Conservation (phyloP, 2,797 vertebrate genomes). For the Agapornis canus region DNA sequence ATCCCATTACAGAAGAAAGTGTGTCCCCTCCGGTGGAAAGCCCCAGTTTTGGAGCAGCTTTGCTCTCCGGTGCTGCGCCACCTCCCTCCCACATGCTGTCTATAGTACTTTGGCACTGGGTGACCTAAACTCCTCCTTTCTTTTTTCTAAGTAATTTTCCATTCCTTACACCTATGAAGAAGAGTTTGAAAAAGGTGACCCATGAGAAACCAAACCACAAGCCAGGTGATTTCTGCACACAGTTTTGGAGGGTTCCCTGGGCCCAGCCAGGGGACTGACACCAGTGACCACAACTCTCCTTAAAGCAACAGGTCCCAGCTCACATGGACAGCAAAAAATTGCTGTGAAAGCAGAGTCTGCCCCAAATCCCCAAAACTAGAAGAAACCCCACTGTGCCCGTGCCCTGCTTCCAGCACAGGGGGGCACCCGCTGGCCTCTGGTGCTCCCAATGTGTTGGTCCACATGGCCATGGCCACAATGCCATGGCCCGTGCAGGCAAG, state of each 20-base stretch:
- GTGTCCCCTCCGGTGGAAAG: neutral
- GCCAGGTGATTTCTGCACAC: neutral
- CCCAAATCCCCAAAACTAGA: neutral
- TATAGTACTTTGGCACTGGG: neutral
- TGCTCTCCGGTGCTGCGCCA: neutral
- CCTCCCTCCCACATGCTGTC: neutral
- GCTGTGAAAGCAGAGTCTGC: neutral
- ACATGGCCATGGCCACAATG: neutral
- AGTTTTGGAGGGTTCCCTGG: rapidly evolving
- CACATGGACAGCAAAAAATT: neutral
- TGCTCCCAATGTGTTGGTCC: neutral
- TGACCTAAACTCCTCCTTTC: neutral
- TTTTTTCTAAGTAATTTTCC: neutral
- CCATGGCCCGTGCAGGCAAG: neutral
- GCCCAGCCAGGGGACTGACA: neutral
- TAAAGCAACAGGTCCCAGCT: neutral
- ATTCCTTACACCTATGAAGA: neutral
- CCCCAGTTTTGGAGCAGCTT: neutral
- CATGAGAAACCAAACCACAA: neutral
- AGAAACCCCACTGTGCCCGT: neutral
- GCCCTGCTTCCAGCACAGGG: neutral
- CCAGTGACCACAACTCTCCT: rapidly evolving
- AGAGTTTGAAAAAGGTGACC: neutral
- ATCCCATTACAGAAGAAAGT: neutral
- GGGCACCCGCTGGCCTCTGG: too few relatives aligned